These are phyloP conservation scores for Eudyptes chrysolophus DNA, from an alignment of 2,113 vertebrate species.

Conservation along the genomic window DNA sequence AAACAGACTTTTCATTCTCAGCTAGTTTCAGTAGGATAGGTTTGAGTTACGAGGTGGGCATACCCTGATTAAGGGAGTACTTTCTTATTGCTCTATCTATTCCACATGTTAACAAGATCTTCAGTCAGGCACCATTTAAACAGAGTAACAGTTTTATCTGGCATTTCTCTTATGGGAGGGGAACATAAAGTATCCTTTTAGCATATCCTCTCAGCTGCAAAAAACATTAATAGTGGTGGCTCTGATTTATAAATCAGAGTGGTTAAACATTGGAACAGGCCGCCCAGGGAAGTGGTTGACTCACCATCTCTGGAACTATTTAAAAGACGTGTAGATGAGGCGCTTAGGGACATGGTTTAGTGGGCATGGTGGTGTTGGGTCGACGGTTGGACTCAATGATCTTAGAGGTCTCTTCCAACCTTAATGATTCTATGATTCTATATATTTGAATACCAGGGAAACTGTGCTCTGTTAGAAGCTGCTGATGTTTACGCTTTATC, in stretches of 20 bases:
- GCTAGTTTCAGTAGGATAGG: background rate
- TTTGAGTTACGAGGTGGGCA: background rate
- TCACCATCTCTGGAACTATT: too few relatives aligned
- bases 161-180: background rate
- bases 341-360: too few relatives aligned
- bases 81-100: background rate
- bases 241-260: background rate
- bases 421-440: too few relatives aligned
- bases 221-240: background rate
- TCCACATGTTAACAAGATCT: background rate
- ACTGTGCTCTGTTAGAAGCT: background rate
- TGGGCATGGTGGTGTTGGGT: too few relatives aligned
- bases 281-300: too few relatives aligned
- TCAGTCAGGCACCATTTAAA: background rate
- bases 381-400: too few relatives aligned
- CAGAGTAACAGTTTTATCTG: background rate
- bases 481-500: background rate
- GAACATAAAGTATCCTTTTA: background rate
- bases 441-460: background rate
- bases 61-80: background rate
- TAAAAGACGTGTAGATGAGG: too few relatives aligned
- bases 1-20: background rate
- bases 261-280: too few relatives aligned
- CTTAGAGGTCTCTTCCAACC: too few relatives aligned
- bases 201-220: background rate